A percentile compares a stretch with the other conserved stretches of the same genome.
Conservation (phyloP, 1,140 invertebrate genomes). For the Calephelis nemesis region DNA sequence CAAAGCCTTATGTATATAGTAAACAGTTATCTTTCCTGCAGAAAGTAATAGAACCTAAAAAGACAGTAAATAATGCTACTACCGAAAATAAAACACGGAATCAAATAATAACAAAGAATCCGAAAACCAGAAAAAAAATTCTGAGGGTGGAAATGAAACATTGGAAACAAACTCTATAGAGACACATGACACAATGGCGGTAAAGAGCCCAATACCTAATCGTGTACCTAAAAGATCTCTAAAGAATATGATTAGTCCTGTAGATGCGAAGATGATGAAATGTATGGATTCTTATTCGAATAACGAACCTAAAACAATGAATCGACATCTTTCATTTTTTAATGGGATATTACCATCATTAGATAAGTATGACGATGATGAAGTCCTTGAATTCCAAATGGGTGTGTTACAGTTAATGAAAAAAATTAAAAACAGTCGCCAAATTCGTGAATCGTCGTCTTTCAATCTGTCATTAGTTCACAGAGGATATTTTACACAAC, state of each 20-base stretch:
- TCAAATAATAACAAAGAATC: conserved; percentile 26
- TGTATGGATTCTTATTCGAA: conserved; percentile 35
- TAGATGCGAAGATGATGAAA: conserved; percentile 36
- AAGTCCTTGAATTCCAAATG: conserved; percentile 41
- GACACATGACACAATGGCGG: conserved; percentile 26
- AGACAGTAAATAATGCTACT: conserved; percentile 28
- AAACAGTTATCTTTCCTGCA: conserved; percentile 34
- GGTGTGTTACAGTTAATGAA: conserved; percentile 39
- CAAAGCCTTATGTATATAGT: conserved; percentile 33
- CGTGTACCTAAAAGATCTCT: conserved; percentile 27
- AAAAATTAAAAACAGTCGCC: conserved; percentile 37
- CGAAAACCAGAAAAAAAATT: conserved; percentile 28
- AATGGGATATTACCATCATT: conserved; percentile 39
- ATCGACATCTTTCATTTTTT: conserved; percentile 38
- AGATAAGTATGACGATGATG: conserved; percentile 36
- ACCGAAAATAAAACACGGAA: conserved; percentile 25
- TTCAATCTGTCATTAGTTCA: conserved; percentile 33
- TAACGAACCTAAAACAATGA: conserved; percentile 35
- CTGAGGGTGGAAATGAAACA: conserved; percentile 28
- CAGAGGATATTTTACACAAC: conserved; percentile 33
- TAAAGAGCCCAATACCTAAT: conserved; percentile 27
- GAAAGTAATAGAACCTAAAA: conserved; percentile 34
- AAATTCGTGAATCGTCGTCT: conserved; percentile 32
- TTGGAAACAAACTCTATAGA: conserved; percentile 30
- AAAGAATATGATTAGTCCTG: conserved; percentile 26